Evolutionary conservation across 2,888 invertebrate species (phyloP), one percentile per base, ranked within the genome.

Genomic region (Pseudococcus viburni): DNA sequence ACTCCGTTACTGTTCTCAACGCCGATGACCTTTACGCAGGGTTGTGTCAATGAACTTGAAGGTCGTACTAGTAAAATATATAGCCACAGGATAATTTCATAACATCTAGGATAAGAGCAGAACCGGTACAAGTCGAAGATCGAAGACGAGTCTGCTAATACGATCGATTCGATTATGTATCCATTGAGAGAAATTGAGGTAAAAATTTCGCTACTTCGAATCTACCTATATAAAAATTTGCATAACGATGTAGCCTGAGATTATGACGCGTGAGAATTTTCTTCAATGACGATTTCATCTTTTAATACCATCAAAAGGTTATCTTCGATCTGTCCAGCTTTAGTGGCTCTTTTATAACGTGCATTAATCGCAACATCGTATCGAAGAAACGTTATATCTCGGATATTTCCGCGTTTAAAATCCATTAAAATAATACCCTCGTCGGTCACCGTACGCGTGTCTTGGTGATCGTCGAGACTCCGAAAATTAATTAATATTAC

Each of bases 81-180:
- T 73, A 73, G 68, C 68, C 68, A 73, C 33, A 73, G 68, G 68
- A 73, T 73, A 73, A 73, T 73, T 73, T 73, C 68, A 73, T 73
- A 73, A 73, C 26, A 73, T 73, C 68, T 73, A 73, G 68, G 68
- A 73, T 73, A 73, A 26, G 9, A 22, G 33, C 26, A 33, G 12
- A 33, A 73, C 68, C 68, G 68, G 68, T 73, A 33, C 26, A 4
- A 12, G 26, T 19, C 12, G 55, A 15, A 12, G 17, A 15, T 15
- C 51, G 15, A 51, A 51, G 51, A 51, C 51, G 5, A 51, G 51
- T 17, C 17, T 6, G 46, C 46, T 46, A 46, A 46, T 12, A 15
- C 17, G 5, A 17, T 51, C 51, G 51, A 17, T 51, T 17, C 17
- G 17, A 51, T 51, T 59, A n/a, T 0, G n/a, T n/a, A n/a, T n/a